Evolutionary conservation across 2,888 invertebrate genomes (phyloP), one percentile per base, ranked within the genome.

Genomic region (Agrilus biguttatus): DNA sequence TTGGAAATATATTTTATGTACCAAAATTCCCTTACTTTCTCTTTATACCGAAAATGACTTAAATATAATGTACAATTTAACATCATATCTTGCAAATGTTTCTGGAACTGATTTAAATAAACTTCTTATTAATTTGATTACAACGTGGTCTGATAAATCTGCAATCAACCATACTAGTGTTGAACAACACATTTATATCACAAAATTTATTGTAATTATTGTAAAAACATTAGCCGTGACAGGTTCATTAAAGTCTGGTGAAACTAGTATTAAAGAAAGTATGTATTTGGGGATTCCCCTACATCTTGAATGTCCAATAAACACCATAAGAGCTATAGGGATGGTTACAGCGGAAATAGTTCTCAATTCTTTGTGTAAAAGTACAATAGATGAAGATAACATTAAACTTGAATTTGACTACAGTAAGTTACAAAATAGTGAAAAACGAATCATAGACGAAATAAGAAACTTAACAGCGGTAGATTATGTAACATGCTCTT

Each of bases 331-430:
- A 45, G 71, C 72, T 32, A 67, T 82, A 6, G 88, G 88, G 1
- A 87, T 87, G 84, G 74, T 79, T 21, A 75, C 79, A 0, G 75
- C 79, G 0, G 85, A 86, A 56, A 65, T 80, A 3, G 56, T 81
- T 4, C 62, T 78, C 5, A 74, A 75, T 51, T 69, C 59, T 46
- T 64, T 65, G 51, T 68, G 62, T 50, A 61, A 45, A 47, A 65
- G 55, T 3, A 64, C 55, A 8, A 63, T 66, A 2, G 63, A 66
- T 33, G 13, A 42, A 7, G 66, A 72, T 3, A 69, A 70, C 0
- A 62, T 66, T 6, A 72, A 71, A 40, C 62, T 88, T 1, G 70
- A 72, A 41, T 88, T 88, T 54, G 78, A 83, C 35, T 85, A 81
- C 54, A 61, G 70, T 0, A 67, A 66, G 13, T 67, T 81, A 59